These are phyloP conservation scores for Furnarius figulus DNA, from an alignment of 2,113 vertebrate genomes.

Conservation along the genomic window DNA sequence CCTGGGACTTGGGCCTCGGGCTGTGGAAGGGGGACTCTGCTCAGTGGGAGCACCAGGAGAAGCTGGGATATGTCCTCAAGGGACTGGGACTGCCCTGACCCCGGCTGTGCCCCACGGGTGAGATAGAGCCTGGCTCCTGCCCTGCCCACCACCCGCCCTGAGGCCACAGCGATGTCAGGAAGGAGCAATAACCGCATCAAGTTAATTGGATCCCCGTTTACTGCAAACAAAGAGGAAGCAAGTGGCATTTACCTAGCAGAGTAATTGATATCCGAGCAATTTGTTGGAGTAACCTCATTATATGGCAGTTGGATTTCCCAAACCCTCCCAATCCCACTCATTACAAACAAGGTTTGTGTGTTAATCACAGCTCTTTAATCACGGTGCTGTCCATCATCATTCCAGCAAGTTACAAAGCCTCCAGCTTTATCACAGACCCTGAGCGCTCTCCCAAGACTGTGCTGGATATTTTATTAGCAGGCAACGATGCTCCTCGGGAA, in stretches of 20 bases:
- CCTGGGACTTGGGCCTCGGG: rapidly evolving
- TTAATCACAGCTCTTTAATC: constrained; percentile 39
- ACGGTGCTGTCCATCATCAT: not conserved
- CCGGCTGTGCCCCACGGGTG: not conserved
- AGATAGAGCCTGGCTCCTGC: not conserved
- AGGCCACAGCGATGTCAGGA: not conserved
- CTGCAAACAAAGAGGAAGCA: constrained; percentile 9
- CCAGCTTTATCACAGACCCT: not conserved
- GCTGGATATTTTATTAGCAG: not conserved
- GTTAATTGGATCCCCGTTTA: not conserved
- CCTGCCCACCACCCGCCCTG: not conserved
- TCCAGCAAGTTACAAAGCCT: not conserved
- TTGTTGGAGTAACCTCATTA: constrained; percentile 28
- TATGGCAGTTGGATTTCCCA: constrained; percentile 30
- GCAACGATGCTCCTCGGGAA: not conserved
- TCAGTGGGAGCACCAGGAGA: rapidly evolving
- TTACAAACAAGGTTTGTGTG: constrained; percentile 31
- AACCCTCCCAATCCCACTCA: not conserved
- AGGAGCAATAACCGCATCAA: not conserved
- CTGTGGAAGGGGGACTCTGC: rapidly evolving
- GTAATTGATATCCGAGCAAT: constrained; percentile 55
- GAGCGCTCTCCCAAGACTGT: not conserved
- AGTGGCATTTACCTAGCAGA: constrained; percentile 48
- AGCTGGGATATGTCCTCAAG: not conserved
- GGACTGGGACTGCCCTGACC: not conserved